Evolutionary conservation across 2,888 invertebrate species (phyloP).

Genomic region (Drosophila fungiperda): DNA sequence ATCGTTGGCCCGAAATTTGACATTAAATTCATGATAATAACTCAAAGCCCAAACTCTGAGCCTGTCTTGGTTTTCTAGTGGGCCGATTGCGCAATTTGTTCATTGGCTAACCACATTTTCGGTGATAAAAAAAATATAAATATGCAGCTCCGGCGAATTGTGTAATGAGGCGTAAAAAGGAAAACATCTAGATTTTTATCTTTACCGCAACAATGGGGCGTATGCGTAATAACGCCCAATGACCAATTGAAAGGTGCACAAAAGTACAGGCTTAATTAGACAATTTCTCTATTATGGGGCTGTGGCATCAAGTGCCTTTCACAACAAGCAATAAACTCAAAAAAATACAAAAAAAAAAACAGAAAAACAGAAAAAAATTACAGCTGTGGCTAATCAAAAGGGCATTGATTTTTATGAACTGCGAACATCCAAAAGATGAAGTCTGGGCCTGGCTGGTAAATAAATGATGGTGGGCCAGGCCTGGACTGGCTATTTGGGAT

Average conservation of each 20-base stretch:
- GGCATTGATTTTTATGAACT: conserved; percentile 79
- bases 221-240: conserved; percentile 67
- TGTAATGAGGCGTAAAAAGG: conserved; percentile 49
- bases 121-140: conserved; percentile 18
- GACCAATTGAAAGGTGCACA: conserved; percentile 55
- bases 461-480: conserved; percentile 17
- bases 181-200: conserved; percentile 30
- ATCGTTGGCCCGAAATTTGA: conserved; percentile 62
- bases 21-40: conserved; percentile 59
- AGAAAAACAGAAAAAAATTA: conserved; percentile 45
- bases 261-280: conserved; percentile 64
- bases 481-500: conserved; percentile 27
- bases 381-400: conserved; percentile 78
- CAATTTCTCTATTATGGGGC: conserved; percentile 74
- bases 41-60: conserved; percentile 53
- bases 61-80: conserved; percentile 6
- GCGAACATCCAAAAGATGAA: conserved; percentile 49
- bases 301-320: conserved; percentile 55
- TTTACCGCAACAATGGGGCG: conserved; percentile 45
- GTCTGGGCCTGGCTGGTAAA: conserved; percentile 26
- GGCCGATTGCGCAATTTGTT: conserved; percentile 21
- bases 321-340: conserved; percentile 44
- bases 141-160: conserved; percentile 41
- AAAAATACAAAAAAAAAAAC: neutral
- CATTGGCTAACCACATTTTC: conserved; percentile 19